Evolutionary conservation across 2,113 vertebrate genomes (phyloP), one percentile per base, ranked within the genome.

Genomic region (Pyxicephalus adspersus): DNA sequence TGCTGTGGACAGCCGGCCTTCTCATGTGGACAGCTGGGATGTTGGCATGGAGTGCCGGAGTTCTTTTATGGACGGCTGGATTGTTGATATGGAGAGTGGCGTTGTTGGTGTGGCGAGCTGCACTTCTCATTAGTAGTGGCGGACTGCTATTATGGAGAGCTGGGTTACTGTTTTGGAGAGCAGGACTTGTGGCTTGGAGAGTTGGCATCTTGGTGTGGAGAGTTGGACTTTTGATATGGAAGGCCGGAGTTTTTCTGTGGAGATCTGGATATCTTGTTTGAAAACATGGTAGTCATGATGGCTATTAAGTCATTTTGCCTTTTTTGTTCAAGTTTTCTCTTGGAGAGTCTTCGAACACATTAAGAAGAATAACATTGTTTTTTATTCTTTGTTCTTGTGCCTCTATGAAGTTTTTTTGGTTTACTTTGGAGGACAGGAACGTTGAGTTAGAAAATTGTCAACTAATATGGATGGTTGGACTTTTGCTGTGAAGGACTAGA

Each of bases 11-110:
- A 3, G 71, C 71, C 15, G 80, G 80, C n/a, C 50, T 82, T 11
- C 80, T 82, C 29, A 45, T 82, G 80, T 82, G 80, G 80, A 82
- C 80, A 20, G 80, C 80, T 17, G 80, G 80, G 22, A 82, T 82
- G 80, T 51, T 82, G 71, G 80, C 54, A 29, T 82, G 80, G 80
- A 82, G 80, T 28, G 80, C 80, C 7, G 80, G 80, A 50, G 61
- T 82, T 31, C 80, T 82, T 5, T 66, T 82, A 25, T 82, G 80
- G 80, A 82, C 80, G 11, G 70, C 80, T 25, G 80, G 80, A 75
- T 50, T 82, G 63, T 58, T 82, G 23, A 66, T 82, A 7, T 82
- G 80, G 80, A 74, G 80, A 65, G 80, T 82, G 18, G 63, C 61
- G 16, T 23, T 82, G 61, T 57, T 82, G 34, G 70, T 82, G 22